Percentiles rank a stretch among this genome's conserved stretches.
phyloP scores from a whole-genome alignment of 2,888 invertebrate species.

The Heliconius sara region DNA sequence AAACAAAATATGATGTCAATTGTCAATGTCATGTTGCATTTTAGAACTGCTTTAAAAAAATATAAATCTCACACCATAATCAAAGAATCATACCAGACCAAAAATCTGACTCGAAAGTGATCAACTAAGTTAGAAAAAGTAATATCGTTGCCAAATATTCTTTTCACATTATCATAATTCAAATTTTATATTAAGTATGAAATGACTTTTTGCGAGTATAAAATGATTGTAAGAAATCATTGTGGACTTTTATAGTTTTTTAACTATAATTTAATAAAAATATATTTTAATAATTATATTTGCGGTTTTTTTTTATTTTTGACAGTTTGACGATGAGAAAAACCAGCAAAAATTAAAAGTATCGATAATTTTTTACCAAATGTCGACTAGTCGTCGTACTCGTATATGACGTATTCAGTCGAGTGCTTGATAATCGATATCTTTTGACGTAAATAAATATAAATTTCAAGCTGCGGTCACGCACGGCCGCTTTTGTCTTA shows the following conservation, averaged over 20 bases:
- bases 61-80: too few species aligned
- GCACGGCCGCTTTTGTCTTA: slow-evolving; percentile 34
- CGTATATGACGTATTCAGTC: slow-evolving; percentile 11
- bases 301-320: neutral
- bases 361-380: neutral
- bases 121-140: too few species aligned
- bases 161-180: too few species aligned
- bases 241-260: too few species aligned
- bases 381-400: neutral
- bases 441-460: slow-evolving; percentile 33
- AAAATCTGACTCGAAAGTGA: too few species aligned
- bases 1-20: neutral
- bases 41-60: too few species aligned
- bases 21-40: neutral
- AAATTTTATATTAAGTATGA: too few species aligned
- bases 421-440: slow-evolving; percentile 23
- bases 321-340: neutral
- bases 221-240: too few species aligned
- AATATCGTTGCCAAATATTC: too few species aligned
- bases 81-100: too few species aligned
- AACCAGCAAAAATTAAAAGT: neutral
- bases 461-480: slow-evolving; percentile 30
- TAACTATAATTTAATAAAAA: too few species aligned
- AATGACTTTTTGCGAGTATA: too few species aligned
- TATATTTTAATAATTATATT: neutral